Evolutionary conservation across 2,797 vertebrate species (phyloP).

Genomic region (Crypturellus tataupa): DNA sequence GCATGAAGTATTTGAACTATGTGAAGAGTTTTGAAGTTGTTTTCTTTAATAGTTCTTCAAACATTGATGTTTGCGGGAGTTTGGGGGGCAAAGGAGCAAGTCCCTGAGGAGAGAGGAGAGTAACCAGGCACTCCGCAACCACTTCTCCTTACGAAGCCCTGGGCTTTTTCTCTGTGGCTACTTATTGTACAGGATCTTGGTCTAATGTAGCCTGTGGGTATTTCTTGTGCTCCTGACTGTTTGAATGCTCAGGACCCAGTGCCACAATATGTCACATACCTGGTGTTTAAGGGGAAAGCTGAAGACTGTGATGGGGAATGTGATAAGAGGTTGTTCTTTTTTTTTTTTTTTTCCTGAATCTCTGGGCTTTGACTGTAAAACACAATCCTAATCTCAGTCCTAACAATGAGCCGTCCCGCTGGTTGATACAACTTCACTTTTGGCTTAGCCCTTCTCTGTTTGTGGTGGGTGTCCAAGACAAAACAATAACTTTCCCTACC

Average conservation of each 20-base stretch:
- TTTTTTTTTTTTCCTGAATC: neutral
- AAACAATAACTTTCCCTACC: neutral
- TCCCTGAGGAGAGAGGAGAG: neutral
- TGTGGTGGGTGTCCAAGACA: neutral
- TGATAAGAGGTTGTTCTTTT: neutral
- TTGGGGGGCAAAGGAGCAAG: conserved; percentile 25
- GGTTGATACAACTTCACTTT: neutral
- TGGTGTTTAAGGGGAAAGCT: neutral
- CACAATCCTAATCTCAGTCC: neutral
- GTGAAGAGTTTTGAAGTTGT: conserved; percentile 58
- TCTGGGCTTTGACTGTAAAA: neutral
- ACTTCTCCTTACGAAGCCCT: conserved; percentile 2
- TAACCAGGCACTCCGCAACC: conserved; percentile 15
- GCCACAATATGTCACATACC: neutral
- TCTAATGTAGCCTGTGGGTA: neutral
- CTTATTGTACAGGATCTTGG: neutral
- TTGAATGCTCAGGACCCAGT: conserved; percentile 14
- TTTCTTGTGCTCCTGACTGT: conserved; percentile 6
- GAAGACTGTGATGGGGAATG: neutral
- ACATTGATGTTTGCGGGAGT: neutral
- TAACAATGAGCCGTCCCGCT: neutral
- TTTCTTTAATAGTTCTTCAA: conserved; percentile 61
- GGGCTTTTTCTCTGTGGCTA: conserved; percentile 15
- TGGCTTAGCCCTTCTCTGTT: neutral
- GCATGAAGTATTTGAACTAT: conserved; percentile 72